phyloP scores from a whole-genome alignment of 2,113 vertebrate species.

The Megaptera novaeangliae region DNA sequence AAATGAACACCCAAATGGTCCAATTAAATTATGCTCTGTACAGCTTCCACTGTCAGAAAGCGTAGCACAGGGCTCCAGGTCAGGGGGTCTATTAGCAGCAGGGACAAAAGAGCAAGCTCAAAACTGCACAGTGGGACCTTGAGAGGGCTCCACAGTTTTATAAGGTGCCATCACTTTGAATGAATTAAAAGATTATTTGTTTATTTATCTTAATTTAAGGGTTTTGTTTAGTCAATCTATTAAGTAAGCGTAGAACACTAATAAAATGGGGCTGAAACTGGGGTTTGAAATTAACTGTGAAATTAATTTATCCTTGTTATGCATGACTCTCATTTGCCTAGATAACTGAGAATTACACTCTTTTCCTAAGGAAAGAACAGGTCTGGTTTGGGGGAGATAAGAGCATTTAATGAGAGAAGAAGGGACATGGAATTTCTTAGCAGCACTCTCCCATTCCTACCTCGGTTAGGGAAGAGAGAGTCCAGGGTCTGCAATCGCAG shows the following conservation, averaged over 20 bases:
- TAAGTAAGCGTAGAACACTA: not conserved
- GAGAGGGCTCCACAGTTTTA: not conserved
- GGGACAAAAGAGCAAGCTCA: not conserved
- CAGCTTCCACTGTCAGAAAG: not conserved
- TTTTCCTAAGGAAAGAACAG: conserved; percentile 14
- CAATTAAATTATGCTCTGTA: not conserved
- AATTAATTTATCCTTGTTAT: conserved; percentile 27
- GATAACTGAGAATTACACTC: conserved; percentile 40
- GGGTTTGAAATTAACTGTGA: conserved; percentile 35
- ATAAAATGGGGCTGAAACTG: not conserved
- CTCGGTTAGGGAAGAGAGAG: not conserved
- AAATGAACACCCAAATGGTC: not conserved
- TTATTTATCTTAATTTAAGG: not conserved
- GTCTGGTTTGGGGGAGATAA: conserved; percentile 45
- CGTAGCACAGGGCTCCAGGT: not conserved
- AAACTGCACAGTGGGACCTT: fast-evolving
- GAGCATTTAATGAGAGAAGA: conserved; percentile 1
- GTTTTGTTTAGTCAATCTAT: not conserved
- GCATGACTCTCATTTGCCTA: not conserved
- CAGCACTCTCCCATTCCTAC: not conserved
- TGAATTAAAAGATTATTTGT: not conserved
- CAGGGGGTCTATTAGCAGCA: not conserved
- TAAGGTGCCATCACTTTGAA: not conserved
- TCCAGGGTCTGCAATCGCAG: not conserved
- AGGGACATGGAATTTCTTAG: not conserved